phyloP scores from a whole-genome alignment of 2,888 invertebrate species.

The Sinopyrophorus schimmeli region DNA sequence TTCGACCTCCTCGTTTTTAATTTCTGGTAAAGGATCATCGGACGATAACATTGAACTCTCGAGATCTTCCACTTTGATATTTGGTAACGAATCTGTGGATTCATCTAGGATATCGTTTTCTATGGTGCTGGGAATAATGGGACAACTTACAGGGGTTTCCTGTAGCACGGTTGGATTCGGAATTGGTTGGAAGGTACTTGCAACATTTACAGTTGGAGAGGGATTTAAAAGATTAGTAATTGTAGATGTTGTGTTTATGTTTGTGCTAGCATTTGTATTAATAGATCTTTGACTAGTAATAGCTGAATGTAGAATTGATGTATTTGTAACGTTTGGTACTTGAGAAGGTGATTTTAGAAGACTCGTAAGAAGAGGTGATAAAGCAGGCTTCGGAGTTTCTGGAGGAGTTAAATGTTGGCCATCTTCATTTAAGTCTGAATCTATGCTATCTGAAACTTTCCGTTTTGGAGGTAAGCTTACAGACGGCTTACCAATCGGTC shows the following conservation, averaged over 20 bases:
- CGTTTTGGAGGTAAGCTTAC: constrained; percentile 47
- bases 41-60: constrained; percentile 55
- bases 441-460: constrained; percentile 50
- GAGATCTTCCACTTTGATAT: constrained; percentile 54
- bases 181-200: constrained; percentile 58
- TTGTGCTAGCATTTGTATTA: too few relatives aligned
- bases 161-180: constrained; percentile 55
- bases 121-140: constrained; percentile 35
- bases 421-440: constrained; percentile 45
- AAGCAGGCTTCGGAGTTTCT: constrained; percentile 56
- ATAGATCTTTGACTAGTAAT: constrained; percentile 53
- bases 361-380: constrained; percentile 79
- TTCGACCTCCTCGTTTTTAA: constrained; percentile 60
- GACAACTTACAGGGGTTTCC: constrained; percentile 35
- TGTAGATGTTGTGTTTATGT: constrained; percentile 54
- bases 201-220: constrained; percentile 47
- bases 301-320: constrained; percentile 52
- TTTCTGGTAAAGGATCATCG: constrained; percentile 58
- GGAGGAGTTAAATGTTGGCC: constrained; percentile 32
- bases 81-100: constrained; percentile 44
- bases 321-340: constrained; percentile 53
- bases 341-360: constrained; percentile 74
- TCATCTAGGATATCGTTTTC: constrained; percentile 43
- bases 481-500: constrained; percentile 51
- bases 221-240: constrained; percentile 60